phyloP scores from a whole-genome alignment of 2,113 vertebrate genomes.

The Austrofundulus limnaeus region DNA sequence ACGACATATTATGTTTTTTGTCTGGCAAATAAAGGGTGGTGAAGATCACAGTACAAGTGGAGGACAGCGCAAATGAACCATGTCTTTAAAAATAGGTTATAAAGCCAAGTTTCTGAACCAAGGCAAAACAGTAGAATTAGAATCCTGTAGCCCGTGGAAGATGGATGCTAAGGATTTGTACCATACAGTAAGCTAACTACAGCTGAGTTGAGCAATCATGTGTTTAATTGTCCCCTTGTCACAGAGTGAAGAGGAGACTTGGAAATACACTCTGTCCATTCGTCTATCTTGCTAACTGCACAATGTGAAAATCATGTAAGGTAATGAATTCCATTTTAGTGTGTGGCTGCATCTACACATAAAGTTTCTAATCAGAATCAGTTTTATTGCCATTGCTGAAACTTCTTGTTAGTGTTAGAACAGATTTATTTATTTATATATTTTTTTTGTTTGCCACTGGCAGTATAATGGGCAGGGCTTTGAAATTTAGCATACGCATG shows the following conservation, averaged over 20 bases:
- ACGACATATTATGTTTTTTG: not conserved
- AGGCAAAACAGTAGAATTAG: conserved; percentile 4
- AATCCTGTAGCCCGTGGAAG: conserved; percentile 16
- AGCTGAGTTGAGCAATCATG: conserved; percentile 15
- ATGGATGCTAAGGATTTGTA: conserved; percentile 44
- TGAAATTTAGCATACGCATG: not conserved
- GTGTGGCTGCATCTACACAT: no score
- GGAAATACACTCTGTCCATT: no score
- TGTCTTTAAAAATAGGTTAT: conserved; percentile 4
- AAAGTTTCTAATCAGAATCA: no score
- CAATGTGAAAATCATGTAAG: no score
- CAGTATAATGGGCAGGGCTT: not conserved
- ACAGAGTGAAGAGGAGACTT: no score
- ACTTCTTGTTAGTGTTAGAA: no score
- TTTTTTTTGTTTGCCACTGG: not conserved
- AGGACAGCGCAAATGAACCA: conserved; percentile 14
- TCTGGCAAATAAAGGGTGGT: not conserved
- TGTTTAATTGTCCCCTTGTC: no score
- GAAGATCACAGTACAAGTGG: not conserved
- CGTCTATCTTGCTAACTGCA: no score
- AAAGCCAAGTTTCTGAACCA: conserved; percentile 3
- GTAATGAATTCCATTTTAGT: no score
- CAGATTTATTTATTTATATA: not conserved
- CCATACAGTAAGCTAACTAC: not conserved
- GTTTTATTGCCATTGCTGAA: no score